Evolutionary conservation across 1,140 invertebrate genomes (phyloP), one percentile per base, ranked within the genome.

Genomic region (Thaumatotibia leucotreta): DNA sequence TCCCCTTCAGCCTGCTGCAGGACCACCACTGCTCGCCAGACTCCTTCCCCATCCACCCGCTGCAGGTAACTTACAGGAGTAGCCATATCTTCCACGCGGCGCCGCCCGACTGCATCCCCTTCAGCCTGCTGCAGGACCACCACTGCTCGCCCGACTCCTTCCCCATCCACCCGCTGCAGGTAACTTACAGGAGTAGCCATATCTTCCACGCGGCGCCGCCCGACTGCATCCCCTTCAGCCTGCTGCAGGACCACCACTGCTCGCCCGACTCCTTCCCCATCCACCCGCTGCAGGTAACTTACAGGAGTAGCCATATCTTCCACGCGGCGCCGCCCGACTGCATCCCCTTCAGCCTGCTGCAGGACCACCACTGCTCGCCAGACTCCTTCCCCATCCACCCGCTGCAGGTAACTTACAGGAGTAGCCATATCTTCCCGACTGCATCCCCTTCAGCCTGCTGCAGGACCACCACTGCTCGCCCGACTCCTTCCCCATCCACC

Each of bases 161-260:
- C 82, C 92, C 92, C 27, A 91, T 92, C 63, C 92, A 93, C 77
- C 88, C 89, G 31, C 83, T 93, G 65, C 93, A 93, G 85, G 91
- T 92, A 72, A n/a, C n/a, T n/a, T n/a, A n/a, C n/a, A n/a, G n/a
- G n/a, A n/a, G n/a, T n/a, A n/a, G n/a, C n/a, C n/a, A n/a, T n/a
- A n/a, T n/a, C n/a, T n/a, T n/a, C n/a, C n/a, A n/a, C n/a, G n/a
- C n/a, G n/a, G n/a, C n/a, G n/a, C n/a, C n/a, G n/a, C n/a, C n/a
- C n/a, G n/a, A n/a, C n/a, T n/a, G 94, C 82, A 98, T 98, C 92
- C 91, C 89, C 63, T 94, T 97, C 35, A 97, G 97, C 58, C 89
- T 99, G 69, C 93, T 98, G 24, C 95, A 95, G 64, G 98, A 99
- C 91, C 98, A 98, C 88, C 93, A 93, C 70, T 99, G 98, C 92